Conservation (phyloP, 2,797 vertebrate species). For the Dryobates pubescens region DNA sequence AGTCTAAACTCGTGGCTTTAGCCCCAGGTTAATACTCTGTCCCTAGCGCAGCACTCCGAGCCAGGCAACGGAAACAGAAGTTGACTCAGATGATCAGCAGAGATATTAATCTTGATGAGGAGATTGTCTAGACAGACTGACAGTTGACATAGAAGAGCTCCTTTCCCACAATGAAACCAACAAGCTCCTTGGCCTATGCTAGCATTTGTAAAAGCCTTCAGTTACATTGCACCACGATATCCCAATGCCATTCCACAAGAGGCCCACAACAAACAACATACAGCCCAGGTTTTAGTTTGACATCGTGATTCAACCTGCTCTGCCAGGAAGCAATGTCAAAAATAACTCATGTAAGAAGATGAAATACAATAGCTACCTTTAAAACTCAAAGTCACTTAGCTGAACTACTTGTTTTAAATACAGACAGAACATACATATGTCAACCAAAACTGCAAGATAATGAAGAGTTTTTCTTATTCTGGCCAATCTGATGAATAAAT, state of each 20-base stretch:
- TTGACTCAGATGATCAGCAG: neutral
- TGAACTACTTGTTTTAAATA: neutral
- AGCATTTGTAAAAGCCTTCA: neutral
- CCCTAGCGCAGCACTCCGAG: neutral
- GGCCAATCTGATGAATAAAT: neutral
- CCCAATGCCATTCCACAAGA: neutral
- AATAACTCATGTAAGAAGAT: constrained; percentile 9
- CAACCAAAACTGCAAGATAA: neutral
- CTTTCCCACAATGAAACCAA: neutral
- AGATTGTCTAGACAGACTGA: neutral
- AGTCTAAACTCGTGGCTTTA: neutral
- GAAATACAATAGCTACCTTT: constrained; percentile 5
- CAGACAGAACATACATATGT: neutral
- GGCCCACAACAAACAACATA: neutral
- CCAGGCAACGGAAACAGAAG: neutral
- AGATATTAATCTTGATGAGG: neutral
- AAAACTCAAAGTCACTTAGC: neutral
- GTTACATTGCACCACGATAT: neutral
- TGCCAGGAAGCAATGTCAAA: constrained; percentile 24
- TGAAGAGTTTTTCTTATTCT: neutral
- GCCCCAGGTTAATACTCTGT: neutral
- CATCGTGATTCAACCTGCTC: neutral
- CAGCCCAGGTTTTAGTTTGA: constrained; percentile 1
- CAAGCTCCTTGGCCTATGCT: neutral
- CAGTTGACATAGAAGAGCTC: neutral